Evolutionary conservation across 2,888 invertebrate species (phyloP).

Genomic region (Drosophila atroscutellata): DNA sequence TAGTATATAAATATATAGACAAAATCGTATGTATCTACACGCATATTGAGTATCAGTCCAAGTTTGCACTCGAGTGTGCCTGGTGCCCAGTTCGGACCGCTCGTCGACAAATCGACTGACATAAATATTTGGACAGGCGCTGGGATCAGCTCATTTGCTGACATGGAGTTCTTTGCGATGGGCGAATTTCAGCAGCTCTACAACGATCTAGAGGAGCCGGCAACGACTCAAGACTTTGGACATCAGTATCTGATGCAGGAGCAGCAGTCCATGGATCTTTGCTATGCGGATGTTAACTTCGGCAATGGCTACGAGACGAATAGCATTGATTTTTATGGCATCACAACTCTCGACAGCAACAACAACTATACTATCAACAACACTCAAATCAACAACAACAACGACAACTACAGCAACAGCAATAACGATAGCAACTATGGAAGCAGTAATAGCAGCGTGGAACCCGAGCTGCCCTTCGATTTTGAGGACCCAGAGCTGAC

Average conservation of each 20-base stretch:
- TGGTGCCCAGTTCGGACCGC: conserved; percentile 14
- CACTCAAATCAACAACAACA: conserved; percentile 4
- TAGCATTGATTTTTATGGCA: conserved; percentile 65
- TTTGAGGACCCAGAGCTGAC: conserved; percentile 35
- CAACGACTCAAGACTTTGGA: conserved; percentile 9
- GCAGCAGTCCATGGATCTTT: conserved; percentile 33
- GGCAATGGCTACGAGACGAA: conserved; percentile 40
- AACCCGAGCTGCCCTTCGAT: conserved; percentile 36
- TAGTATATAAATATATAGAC: background rate
- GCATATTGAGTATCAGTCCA: conserved; percentile 40
- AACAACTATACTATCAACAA: conserved; percentile 40
- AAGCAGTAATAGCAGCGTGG: conserved; percentile 15
- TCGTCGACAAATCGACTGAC: conserved; percentile 8
- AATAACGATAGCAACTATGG: conserved; percentile 13
- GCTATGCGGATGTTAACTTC: conserved; percentile 58
- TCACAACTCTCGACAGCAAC: conserved; percentile 64
- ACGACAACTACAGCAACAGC: conserved; percentile 8
- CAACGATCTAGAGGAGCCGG: conserved; percentile 79
- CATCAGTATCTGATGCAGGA: conserved; percentile 16
- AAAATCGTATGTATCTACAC: background rate
- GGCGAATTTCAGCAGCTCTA: conserved; percentile 85
- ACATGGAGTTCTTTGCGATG: conserved; percentile 84
- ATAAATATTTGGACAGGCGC: conserved; percentile 74
- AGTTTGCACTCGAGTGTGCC: conserved; percentile 36
- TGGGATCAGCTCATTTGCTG: conserved; percentile 48